phyloP scores from a whole-genome alignment of 2,888 invertebrate species.

The Cantharis rufa region DNA sequence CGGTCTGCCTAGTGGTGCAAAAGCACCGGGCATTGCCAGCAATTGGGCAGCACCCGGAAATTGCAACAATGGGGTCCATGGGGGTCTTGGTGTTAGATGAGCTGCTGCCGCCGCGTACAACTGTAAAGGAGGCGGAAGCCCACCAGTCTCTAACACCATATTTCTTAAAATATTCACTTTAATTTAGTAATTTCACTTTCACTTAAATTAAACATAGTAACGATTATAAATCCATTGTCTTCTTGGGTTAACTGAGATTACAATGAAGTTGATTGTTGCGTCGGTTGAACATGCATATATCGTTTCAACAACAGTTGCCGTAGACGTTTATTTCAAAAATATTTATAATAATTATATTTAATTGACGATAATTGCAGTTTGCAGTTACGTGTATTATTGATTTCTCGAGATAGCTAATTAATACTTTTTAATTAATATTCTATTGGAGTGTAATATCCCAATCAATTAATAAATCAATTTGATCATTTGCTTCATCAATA shows the following conservation, averaged over 20 bases:
- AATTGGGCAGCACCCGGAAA: constrained; percentile 56
- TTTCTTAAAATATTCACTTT: constrained; percentile 44
- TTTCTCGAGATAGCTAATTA: not conserved
- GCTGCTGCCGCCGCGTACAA: constrained; percentile 73
- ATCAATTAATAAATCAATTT: constrained; percentile 32
- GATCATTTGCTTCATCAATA: constrained; percentile 23
- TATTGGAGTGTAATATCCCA: constrained; percentile 11
- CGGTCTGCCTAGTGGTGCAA: constrained; percentile 53
- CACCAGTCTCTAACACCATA: constrained; percentile 68
- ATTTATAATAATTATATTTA: not conserved
- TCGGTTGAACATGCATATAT: not conserved
- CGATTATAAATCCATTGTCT: not conserved
- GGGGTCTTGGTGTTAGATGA: constrained; percentile 66
- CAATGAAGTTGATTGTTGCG: not conserved
- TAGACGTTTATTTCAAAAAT: not conserved
- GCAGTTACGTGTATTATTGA: not conserved
- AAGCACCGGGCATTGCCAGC: constrained; percentile 56
- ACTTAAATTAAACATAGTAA: constrained; percentile 5
- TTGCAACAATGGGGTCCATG: constrained; percentile 56
- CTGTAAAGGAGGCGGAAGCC: constrained; percentile 71
- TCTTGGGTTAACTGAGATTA: not conserved
- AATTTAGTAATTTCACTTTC: constrained; percentile 23
- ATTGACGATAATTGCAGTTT: not conserved
- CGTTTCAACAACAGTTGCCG: not conserved
- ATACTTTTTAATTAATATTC: constrained; percentile 21